Base-by-base conservation (phyloP, 2,888 invertebrate species). In the Drosophila birchii region DNA sequence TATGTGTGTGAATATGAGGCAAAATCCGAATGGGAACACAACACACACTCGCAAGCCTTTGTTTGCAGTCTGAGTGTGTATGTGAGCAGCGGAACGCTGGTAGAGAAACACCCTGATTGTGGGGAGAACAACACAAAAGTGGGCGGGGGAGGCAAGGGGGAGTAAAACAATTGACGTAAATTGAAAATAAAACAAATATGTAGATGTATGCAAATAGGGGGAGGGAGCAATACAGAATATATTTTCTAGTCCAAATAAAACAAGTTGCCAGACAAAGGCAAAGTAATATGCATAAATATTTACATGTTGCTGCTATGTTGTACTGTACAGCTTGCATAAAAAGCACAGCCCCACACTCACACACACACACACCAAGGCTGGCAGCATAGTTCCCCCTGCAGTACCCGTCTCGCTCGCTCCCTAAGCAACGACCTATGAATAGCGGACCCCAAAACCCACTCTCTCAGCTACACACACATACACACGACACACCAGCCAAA, bases 21-120 rank as follows among this genome's bases (percentile, higher is more conserved):
- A 70, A 81, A 84, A 84, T 73, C 56, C 70, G 71, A 84, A 86
- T 86, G 84, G 86, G 86, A 84, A 86, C 86, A 78, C 80, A 66
- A 71, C 78, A 51, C 78, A 51, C 67, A 86, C 80, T 71, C 45
- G 58, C 76, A 79, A 57, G 78, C 70, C 84, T 84, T 84, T 84
- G 84, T 84, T 84, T 86, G 81, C 76, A 58, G 51, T 57, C 56
- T 59, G 43, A 68, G 41, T 54, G 56, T 68, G 38, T 63, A 18
- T 29, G 47, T 47, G 47, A 29, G 47, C 55, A 57, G 51, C n/a
- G 68, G 66, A 72, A 72, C 66, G 58, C n/a, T 72, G 59, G 49
- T 26, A 59, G 5, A 44, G 73, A 23, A 73, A 73, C 72, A 55
- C 66, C 44, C 29, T 12, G 49, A 68, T 64, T 64, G 56, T 68